These are phyloP conservation scores for Melanostigma gelatinosum DNA, from an alignment of 2,113 vertebrate genomes.

Conservation along the genomic window DNA sequence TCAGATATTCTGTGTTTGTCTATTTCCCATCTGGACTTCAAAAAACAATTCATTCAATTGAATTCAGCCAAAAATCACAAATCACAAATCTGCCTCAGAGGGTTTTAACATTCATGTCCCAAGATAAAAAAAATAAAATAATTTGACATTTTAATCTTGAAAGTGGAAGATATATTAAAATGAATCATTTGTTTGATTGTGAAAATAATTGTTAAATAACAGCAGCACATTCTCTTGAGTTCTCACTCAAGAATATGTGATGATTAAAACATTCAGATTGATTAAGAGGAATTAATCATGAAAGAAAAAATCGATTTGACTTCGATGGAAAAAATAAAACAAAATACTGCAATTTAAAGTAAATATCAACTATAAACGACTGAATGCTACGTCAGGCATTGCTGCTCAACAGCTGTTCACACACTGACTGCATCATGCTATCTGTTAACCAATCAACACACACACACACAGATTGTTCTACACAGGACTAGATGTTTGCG, in stretches of 20 bases:
- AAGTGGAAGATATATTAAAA: not conserved
- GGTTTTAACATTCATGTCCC: not conserved
- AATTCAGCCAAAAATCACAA: not conserved
- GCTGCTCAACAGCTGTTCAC: not conserved
- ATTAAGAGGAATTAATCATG: no score
- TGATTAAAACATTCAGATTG: no score
- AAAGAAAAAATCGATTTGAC: not conserved
- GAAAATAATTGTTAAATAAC: not conserved
- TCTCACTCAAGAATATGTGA: no score
- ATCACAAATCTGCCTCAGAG: no score
- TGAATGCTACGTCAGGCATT: not conserved
- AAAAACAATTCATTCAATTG: no score
- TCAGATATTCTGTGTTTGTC: not conserved
- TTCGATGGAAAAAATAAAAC: not conserved
- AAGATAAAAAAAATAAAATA: not conserved
- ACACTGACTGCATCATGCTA: not conserved
- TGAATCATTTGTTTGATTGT: not conserved
- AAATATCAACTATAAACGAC: not conserved
- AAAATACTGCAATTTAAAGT: not conserved
- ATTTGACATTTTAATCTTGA: not conserved
- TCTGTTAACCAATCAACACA: not conserved
- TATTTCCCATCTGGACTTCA: not conserved
- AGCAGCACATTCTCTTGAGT: not conserved
- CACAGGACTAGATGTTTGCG: not conserved
- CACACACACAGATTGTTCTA: not conserved